These are phyloP conservation scores for Paraescarpia echinospica DNA, from an alignment of 1,140 invertebrate genomes.

Conservation along the genomic window DNA sequence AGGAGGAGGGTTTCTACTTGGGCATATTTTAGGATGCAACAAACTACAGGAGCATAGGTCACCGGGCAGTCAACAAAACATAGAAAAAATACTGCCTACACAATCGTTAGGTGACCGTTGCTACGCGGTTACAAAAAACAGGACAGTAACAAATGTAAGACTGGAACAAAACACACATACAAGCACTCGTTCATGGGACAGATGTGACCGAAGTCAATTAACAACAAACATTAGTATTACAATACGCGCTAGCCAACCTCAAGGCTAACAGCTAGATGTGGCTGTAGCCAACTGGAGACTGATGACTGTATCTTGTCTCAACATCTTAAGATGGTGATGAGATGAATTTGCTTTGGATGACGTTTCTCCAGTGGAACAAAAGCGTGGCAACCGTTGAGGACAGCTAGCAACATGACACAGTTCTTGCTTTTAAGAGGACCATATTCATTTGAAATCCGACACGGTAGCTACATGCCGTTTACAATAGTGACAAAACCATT, in stretches of 20 bases:
- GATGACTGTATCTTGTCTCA: neutral
- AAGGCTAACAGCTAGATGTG: neutral
- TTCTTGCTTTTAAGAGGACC: neutral
- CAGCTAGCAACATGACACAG: neutral
- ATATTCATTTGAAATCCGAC: neutral
- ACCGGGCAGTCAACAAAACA: conserved; percentile 3
- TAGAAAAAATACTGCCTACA: conserved; percentile 1
- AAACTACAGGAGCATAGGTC: neutral
- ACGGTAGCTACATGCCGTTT: neutral
- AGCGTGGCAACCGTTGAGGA: neutral
- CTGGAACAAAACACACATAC: conserved; percentile 5
- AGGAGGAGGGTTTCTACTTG: neutral
- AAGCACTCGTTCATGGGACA: conserved; percentile 3
- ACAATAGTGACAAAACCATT: neutral
- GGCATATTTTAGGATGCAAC: neutral
- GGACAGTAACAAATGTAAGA: conserved; percentile 5
- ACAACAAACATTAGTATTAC: conserved; percentile 1
- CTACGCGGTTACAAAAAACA: neutral
- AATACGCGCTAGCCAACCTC: neutral
- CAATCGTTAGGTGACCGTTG: neutral
- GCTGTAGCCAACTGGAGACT: neutral
- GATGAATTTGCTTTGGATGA: neutral
- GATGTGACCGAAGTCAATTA: conserved; percentile 1
- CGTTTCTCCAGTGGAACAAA: neutral
- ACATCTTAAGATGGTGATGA: neutral